Evolutionary conservation across 2,113 vertebrate species (phyloP).

Genomic region (Calonectris borealis): DNA sequence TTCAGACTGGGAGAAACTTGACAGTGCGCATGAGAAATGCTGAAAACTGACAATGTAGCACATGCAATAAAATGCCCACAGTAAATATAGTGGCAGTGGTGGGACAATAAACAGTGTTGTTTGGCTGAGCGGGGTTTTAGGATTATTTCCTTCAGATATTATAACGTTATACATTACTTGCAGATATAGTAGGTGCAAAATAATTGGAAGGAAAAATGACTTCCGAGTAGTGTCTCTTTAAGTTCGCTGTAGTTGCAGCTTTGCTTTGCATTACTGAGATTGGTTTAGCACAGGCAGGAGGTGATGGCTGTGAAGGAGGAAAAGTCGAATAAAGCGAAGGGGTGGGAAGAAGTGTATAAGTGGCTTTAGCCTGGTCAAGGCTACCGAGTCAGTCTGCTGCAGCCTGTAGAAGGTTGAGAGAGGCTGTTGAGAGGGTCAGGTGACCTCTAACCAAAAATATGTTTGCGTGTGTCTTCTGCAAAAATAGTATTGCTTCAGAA

Average conservation of each 20-base stretch:
- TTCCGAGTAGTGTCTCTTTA: neutral
- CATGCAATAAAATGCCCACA: neutral
- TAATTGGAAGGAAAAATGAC: neutral
- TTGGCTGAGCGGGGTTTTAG: neutral
- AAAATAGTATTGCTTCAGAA: neutral
- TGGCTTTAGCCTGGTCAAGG: neutral
- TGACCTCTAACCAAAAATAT: neutral
- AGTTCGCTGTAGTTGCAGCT: neutral
- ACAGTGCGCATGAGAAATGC: neutral
- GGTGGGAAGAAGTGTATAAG: neutral
- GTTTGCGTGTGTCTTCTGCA: neutral
- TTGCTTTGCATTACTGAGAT: neutral
- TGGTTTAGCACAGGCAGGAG: neutral
- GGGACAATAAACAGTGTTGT: neutral
- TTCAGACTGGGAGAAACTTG: neutral
- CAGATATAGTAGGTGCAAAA: neutral
- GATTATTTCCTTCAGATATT: neutral
- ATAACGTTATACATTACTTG: neutral
- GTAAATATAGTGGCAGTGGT: neutral
- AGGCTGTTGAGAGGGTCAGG: neutral
- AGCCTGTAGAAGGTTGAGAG: neutral
- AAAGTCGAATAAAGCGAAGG: neutral
- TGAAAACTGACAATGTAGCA: neutral
- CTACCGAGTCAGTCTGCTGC: neutral
- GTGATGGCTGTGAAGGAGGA: neutral